Conservation (phyloP, 2,888 invertebrate species). For the Myopa testacea region DNA sequence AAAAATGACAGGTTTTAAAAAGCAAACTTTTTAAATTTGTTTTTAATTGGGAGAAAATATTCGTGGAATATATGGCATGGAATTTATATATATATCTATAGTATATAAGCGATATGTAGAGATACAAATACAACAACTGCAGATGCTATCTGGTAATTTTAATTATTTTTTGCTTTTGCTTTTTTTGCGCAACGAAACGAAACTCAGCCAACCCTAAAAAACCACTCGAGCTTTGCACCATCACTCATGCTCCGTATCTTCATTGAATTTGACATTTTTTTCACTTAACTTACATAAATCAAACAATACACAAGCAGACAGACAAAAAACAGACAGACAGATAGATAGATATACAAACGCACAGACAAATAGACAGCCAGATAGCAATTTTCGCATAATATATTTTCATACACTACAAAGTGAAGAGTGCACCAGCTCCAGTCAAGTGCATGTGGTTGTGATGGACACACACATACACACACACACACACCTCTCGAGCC, state of each 20-base stretch:
- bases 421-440: constrained; percentile 12
- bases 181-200: background rate
- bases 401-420: constrained; percentile 32
- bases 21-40: no score
- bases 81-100: no score
- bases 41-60: no score
- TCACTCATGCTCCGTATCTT: constrained; percentile 32
- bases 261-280: constrained; percentile 37
- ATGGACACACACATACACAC: constrained; percentile 18
- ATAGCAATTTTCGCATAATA: constrained; percentile 31
- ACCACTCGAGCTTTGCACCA: constrained; percentile 18
- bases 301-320: constrained; percentile 28
- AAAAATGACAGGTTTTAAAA: no score
- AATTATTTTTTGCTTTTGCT: no score
- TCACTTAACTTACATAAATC: constrained; percentile 34
- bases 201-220: constrained; percentile 5
- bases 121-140: no score
- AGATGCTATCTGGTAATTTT: no score
- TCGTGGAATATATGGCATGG: no score
- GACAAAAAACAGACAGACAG: background rate
- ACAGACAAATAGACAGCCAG: background rate
- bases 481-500: background rate
- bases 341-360: background rate
- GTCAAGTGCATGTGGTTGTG: constrained; percentile 29
- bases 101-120: no score